Evolutionary conservation across 2,113 vertebrate species (phyloP), one percentile per base, ranked within the genome.

Genomic region (Colinus virginianus): DNA sequence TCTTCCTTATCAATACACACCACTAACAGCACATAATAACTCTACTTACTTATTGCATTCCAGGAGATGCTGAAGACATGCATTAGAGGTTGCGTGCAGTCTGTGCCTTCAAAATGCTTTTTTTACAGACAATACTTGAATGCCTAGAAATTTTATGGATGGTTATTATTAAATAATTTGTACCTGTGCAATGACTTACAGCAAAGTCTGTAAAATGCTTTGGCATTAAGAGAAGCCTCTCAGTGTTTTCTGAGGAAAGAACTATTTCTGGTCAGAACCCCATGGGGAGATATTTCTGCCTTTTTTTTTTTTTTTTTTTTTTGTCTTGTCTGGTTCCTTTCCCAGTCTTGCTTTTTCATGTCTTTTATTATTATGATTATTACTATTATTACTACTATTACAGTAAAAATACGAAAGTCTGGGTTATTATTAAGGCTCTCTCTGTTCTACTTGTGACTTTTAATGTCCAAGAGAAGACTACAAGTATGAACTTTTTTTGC

Each of bases 121-220:
- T 81, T 68, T 88, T 68, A 82, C 3, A 2, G 68, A 68, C 16
- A 70, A 23, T 34, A 43, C 6, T 32, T 69, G 51, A 90, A 93
- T 20, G 28, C 7, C 43, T 76, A 72, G 69, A 84, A 86, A 55
- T 66, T 91, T 25, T 72, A 72, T 84, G 14, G 9, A 30, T 34
- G 51, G 19, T 86, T 81, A 62, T 90, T 87, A 78, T 90, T 66
- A 91, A 94, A 81, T 86, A 78, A 84, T 91, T 94, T 78, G 21
- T 61, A 64, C 66, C n/a, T 78, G 21, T 75, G 40, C 51, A 83
- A 19, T 78, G 51, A 87, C 64, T 93, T 91, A 69, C 76, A 93
- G 71, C 48, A 75, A 93, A 88, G n/a, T 58, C 58, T 90, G 17
- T 58, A 88, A 87, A 92, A 79, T 53, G 63, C 26, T 94, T 77